Conservation (phyloP, 2,888 invertebrate species). For the Malacosoma neustria region DNA sequence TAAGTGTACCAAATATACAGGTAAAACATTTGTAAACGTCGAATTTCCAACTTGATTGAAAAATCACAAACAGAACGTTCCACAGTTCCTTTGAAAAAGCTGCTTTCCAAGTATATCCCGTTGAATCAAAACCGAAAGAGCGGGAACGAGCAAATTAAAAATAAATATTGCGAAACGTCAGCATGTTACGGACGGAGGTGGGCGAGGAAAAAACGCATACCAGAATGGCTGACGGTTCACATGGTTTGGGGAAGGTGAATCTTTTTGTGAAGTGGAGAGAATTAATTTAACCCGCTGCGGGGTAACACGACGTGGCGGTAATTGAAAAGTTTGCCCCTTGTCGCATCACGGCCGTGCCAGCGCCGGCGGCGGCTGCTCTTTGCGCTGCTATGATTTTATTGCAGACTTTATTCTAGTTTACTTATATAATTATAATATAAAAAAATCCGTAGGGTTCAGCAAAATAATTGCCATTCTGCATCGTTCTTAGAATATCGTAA, state of each 20-base stretch:
- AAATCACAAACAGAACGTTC: background rate
- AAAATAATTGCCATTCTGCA: too few species aligned
- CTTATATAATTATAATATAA: constrained; percentile 11
- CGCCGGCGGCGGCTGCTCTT: constrained; percentile 41
- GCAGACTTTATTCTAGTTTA: constrained; percentile 32
- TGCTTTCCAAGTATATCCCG: constrained; percentile 17
- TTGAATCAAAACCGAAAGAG: constrained; percentile 61
- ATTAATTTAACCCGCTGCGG: constrained; percentile 76
- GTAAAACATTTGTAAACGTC: too few species aligned
- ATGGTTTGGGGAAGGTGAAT: constrained; percentile 61
- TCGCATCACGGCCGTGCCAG: constrained; percentile 39
- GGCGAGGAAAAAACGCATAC: constrained; percentile 48
- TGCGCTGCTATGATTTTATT: constrained; percentile 32
- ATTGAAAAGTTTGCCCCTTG: constrained; percentile 75
- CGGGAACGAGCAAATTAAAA: constrained; percentile 70
- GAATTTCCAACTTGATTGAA: constrained; percentile 5
- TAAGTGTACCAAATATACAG: too few species aligned
- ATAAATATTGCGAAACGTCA: constrained; percentile 74
- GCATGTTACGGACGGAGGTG: constrained; percentile 59
- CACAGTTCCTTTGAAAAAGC: background rate
- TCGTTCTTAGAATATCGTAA: too few species aligned
- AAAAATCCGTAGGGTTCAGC: too few species aligned
- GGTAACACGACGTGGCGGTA: constrained; percentile 73
- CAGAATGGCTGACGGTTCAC: constrained; percentile 50
- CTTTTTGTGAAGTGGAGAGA: constrained; percentile 75